Base-by-base conservation (phyloP, 2,113 vertebrate species). In the Phaethornis superciliosus region DNA sequence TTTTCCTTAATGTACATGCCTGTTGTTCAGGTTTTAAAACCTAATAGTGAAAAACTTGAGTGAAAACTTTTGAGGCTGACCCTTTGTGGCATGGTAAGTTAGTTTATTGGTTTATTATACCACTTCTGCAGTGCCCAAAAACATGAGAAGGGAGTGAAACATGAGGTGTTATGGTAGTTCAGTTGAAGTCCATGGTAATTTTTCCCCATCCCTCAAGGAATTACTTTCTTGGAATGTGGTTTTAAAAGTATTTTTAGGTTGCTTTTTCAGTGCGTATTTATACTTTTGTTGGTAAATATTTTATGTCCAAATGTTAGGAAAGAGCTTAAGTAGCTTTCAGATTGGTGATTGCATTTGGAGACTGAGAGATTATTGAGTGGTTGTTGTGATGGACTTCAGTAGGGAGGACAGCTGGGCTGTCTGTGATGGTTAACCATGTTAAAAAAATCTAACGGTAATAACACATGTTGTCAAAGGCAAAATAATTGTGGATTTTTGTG, bases 21-120 rank as follows among this genome's bases (percentile, higher is more conserved):
- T 81, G 62, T 93, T 96, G 95, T 85, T 95, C 87, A 96, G 46
- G 88, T 85, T 89, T 95, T 97, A 83, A 95, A 95, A 96, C 85
- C 67, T 91, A 85, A 63, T 42, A 95, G 85, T 62, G 92, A 91
- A 83, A 85, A 96, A 85, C 92, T 95, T 90, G 81, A 70, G n/a
- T n/a, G n/a, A n/a, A n/a, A n/a, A n/a, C n/a, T 85, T 81, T 95
- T 97, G 78, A 47, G 65, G 79, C 80, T 71, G 79, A 83, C 81
- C 5, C 0, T 46, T 3, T 85, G 85, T 83, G 30, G 82, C 74
- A 18, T 23, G 64, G 59, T 30, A 28, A 26, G 49, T 7, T 16
- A 20, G 58, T 69, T 68, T 59, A 46, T 75, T 78, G 55, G 8
- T 26, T 59, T 67, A 1, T 90, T 79, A 23, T 18, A 52, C 32